phyloP scores from a whole-genome alignment of 35 echinoderm and acorn worm species.

The Lytechinus variegatus region DNA sequence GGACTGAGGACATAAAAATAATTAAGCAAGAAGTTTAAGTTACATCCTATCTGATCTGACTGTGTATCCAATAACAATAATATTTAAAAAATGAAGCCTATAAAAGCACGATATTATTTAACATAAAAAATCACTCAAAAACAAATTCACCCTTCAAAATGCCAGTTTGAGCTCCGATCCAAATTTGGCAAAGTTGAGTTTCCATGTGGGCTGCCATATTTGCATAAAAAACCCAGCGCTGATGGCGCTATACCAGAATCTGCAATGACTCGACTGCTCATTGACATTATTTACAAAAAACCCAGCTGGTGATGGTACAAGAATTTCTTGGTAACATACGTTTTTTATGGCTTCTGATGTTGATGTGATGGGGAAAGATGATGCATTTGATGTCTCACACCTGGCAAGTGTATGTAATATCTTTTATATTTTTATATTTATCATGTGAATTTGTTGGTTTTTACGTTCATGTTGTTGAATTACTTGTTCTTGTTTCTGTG shows the following conservation, averaged over 20 bases:
- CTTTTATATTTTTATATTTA: not conserved
- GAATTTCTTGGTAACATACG: not conserved
- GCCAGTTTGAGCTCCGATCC: slow-evolving; percentile 19
- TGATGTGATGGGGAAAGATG: slow-evolving; percentile 2
- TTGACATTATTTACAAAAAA: slow-evolving; percentile 3
- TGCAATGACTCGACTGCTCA: slow-evolving; percentile 1
- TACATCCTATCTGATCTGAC: not conserved
- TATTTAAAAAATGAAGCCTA: not conserved
- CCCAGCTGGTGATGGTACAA: not conserved
- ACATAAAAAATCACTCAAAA: not conserved
- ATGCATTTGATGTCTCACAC: not conserved
- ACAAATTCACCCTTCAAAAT: not conserved
- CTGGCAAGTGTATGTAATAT: not conserved
- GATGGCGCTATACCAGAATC: not conserved
- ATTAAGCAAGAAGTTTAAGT: not conserved
- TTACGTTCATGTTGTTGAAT: no score
- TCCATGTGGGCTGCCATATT: slow-evolving; percentile 38
- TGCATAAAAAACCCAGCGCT: not conserved
- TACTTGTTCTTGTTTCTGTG: no score
- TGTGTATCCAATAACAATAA: not conserved
- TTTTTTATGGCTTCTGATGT: slow-evolving; percentile 14
- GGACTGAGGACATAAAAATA: not conserved
- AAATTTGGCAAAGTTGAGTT: not conserved
- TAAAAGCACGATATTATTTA: not conserved
- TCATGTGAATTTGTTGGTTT: not conserved